Percentiles rank a stretch among this genome's conserved stretches.
phyloP scores from a whole-genome alignment of 1,140 invertebrate species.

The Scylla paramamosain region DNA sequence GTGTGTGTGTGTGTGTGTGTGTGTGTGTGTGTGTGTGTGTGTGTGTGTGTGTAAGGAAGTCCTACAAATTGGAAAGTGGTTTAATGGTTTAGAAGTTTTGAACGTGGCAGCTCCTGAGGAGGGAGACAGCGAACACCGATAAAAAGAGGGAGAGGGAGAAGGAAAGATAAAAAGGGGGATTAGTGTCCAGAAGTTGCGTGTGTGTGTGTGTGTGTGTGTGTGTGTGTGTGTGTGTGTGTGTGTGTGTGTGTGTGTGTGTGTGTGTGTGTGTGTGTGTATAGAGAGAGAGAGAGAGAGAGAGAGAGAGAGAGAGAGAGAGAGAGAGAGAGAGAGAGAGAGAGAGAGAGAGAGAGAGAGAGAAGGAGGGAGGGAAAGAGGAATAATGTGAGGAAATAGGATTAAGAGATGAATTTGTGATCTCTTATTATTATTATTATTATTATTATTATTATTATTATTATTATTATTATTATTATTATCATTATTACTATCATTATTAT shows the following conservation, averaged over 20 bases:
- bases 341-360: neutral
- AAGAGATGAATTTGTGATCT: neutral
- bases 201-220: slow-evolving; percentile 2
- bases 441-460: too few species aligned
- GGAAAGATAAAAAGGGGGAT: neutral
- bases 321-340: neutral
- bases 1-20: too few species aligned
- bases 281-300: neutral
- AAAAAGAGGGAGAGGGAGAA: slow-evolving; percentile 18
- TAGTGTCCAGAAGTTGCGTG: neutral
- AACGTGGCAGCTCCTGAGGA: neutral
- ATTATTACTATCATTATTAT: too few species aligned
- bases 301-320: slow-evolving; percentile 1
- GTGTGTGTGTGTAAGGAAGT: neutral
- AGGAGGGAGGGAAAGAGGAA: neutral
- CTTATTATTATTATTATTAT: too few species aligned
- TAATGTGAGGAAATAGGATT: neutral
- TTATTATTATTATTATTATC: too few species aligned
- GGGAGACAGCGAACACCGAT: neutral
- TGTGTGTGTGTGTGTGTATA: neutral
- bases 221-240: slow-evolving; percentile 2
- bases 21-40: too few species aligned
- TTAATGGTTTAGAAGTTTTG: slow-evolving; percentile 24
- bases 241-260: slow-evolving; percentile 5
- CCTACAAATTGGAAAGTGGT: neutral